phyloP scores from a whole-genome alignment of 2,888 invertebrate species.

The Gari tellinella region DNA sequence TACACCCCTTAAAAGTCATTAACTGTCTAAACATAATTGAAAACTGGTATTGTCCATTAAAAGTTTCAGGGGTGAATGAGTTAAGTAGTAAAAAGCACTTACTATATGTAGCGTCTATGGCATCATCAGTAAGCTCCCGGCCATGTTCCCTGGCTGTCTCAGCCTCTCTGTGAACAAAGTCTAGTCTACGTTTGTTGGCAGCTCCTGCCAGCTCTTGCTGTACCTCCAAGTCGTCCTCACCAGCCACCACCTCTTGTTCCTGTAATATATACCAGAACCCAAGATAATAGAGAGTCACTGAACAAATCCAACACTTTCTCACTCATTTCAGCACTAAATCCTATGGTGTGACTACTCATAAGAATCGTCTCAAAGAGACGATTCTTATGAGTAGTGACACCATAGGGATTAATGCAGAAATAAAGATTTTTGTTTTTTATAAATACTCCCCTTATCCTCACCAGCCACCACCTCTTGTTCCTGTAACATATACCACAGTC shows the following conservation, averaged over 20 bases:
- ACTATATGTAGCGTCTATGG: conserved; percentile 62
- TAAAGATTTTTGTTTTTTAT: too few relatives aligned
- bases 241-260: conserved; percentile 64
- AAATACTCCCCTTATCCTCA: conserved; percentile 34
- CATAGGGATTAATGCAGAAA: too few relatives aligned
- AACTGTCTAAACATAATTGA: too few relatives aligned
- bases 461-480: conserved; percentile 63
- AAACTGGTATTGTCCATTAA: too few relatives aligned
- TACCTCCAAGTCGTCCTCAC: conserved; percentile 59
- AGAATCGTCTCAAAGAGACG: too few relatives aligned
- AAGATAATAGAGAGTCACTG: neutral
- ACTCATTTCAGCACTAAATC: too few relatives aligned
- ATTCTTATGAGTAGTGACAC: too few relatives aligned
- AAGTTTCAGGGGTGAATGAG: too few relatives aligned
- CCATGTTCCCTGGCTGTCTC: conserved; percentile 67
- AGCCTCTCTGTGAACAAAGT: conserved; percentile 68
- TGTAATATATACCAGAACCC: conserved; percentile 5
- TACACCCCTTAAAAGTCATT: too few relatives aligned
- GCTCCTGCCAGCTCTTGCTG: conserved; percentile 54
- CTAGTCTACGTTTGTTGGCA: conserved; percentile 59
- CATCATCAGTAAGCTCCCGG: conserved; percentile 62
- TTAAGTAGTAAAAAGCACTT: conserved; percentile 13
- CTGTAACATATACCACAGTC: conserved; percentile 23
- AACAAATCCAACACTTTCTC: too few relatives aligned
- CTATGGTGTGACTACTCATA: too few relatives aligned